Evolutionary conservation across 2,888 invertebrate genomes (phyloP).

Genomic region (Leucoma salicis): DNA sequence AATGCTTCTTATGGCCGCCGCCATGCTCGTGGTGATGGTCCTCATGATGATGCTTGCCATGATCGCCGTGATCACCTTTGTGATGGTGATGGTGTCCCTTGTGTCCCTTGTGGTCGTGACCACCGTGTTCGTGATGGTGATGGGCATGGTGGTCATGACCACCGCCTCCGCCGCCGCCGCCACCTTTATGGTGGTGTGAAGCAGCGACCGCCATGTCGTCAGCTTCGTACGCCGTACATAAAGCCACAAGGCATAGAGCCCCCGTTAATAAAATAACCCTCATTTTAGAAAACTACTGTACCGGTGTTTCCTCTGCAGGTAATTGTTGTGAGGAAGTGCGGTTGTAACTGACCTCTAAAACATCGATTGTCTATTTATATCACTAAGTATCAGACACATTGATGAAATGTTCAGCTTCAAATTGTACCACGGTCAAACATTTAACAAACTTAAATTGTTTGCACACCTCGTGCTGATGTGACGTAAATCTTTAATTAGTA

Average conservation of each 20-base stretch:
- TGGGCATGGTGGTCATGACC: conserved; percentile 86
- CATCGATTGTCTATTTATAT: conserved; percentile 61
- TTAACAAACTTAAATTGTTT: not conserved
- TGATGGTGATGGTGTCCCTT: conserved; percentile 89
- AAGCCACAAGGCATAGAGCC: conserved; percentile 56
- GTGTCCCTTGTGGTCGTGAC: conserved; percentile 89
- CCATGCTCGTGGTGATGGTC: conserved; percentile 88
- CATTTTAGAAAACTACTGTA: conserved; percentile 39
- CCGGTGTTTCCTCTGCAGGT: conserved; percentile 6
- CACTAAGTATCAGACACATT: conserved; percentile 37
- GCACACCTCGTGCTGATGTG: conserved; percentile 1
- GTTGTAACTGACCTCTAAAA: conserved; percentile 19
- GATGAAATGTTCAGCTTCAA: conserved; percentile 9
- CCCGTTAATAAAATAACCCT: conserved; percentile 57
- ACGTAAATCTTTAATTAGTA: not conserved
- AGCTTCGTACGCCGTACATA: conserved; percentile 41
- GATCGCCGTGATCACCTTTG: conserved; percentile 88
- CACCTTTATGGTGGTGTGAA: conserved; percentile 81
- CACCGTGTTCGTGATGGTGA: conserved; percentile 86
- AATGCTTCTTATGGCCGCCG: conserved; percentile 90
- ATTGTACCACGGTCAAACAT: conserved; percentile 10
- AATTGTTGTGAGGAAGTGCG: conserved; percentile 15
- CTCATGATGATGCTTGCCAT: conserved; percentile 89
- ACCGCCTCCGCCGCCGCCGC: conserved; percentile 84
- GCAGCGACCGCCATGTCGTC: conserved; percentile 79